These are phyloP conservation scores for Malthinus seriepunctatus DNA, from an alignment of 2,888 invertebrate genomes.

Conservation along the genomic window DNA sequence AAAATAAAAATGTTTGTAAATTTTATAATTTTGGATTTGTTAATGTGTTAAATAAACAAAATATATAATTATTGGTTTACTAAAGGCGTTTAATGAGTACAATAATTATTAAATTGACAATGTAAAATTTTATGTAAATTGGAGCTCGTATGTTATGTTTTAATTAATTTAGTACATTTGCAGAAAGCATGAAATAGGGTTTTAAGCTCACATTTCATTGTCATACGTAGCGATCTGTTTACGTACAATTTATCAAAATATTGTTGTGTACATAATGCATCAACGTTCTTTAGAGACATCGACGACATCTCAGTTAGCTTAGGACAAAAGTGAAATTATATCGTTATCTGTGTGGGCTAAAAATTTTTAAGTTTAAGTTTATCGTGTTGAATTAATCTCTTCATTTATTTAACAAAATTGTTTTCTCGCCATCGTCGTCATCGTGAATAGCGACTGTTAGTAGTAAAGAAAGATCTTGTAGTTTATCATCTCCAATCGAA, in stretches of 20 bases:
- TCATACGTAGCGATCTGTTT: constrained; percentile 44
- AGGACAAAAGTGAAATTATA: constrained; percentile 33
- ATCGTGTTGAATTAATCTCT: constrained; percentile 35
- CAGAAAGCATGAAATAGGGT: constrained; percentile 20
- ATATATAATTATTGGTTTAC: too few relatives aligned
- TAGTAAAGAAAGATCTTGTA: constrained; percentile 15
- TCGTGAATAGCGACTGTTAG: constrained; percentile 11
- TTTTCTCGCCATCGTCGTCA: constrained; percentile 24
- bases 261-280: constrained; percentile 32
- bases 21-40: neutral
- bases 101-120: constrained; percentile 2
- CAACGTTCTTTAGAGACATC: constrained; percentile 16
- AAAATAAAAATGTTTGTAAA: too few relatives aligned
- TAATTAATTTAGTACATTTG: constrained; percentile 23
- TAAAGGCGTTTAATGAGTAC: neutral
- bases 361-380: constrained; percentile 28
- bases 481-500: constrained; percentile 28
- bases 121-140: constrained; percentile 18
- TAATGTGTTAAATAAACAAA: neutral
- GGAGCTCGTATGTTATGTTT: constrained; percentile 21
- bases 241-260: constrained; percentile 47
- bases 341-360: constrained; percentile 32
- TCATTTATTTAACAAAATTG: constrained; percentile 36
- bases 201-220: constrained; percentile 40
- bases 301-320: constrained; percentile 33